These are phyloP conservation scores for Cheilosia grossa DNA, from an alignment of 2,888 invertebrate genomes.

Conservation along the genomic window DNA sequence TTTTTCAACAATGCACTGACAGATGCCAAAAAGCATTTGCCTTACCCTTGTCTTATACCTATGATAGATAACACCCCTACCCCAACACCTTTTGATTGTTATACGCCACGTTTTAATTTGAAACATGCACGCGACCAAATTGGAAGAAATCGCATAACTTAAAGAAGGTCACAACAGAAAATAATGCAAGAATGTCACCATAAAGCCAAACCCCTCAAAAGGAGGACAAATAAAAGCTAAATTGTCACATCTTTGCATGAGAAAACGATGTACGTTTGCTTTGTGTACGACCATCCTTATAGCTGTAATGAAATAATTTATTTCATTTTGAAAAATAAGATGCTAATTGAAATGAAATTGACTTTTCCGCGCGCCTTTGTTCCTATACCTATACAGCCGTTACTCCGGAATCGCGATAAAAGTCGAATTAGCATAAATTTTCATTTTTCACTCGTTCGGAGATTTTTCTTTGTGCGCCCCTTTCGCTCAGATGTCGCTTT, in stretches of 20 bases:
- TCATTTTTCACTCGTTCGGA: constrained; percentile 42
- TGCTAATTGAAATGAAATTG: constrained; percentile 68
- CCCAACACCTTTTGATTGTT: too few species aligned
- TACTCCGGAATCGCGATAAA: constrained; percentile 42
- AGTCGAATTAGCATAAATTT: constrained; percentile 61
- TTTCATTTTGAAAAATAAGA: constrained; percentile 44
- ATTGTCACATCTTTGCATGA: not conserved
- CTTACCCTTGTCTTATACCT: too few species aligned
- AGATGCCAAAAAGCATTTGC: too few species aligned
- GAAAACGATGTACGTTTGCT: not conserved
- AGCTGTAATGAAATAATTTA: constrained; percentile 32
- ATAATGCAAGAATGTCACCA: too few species aligned
- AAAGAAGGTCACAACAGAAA: too few species aligned
- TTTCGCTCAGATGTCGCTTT: constrained; percentile 44
- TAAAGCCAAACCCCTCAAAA: too few species aligned
- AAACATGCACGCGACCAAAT: too few species aligned
- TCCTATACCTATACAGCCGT: not conserved
- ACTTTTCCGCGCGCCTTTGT: constrained; percentile 48
- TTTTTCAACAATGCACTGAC: too few species aligned
- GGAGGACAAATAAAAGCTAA: not conserved
- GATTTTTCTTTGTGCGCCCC: constrained; percentile 28
- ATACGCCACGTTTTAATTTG: too few species aligned
- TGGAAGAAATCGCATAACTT: too few species aligned
- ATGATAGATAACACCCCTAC: too few species aligned
- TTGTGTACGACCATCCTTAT: not conserved